These are phyloP conservation scores for Steinernema scapterisci DNA, from an alignment of 2,888 invertebrate species.

Conservation along the genomic window DNA sequence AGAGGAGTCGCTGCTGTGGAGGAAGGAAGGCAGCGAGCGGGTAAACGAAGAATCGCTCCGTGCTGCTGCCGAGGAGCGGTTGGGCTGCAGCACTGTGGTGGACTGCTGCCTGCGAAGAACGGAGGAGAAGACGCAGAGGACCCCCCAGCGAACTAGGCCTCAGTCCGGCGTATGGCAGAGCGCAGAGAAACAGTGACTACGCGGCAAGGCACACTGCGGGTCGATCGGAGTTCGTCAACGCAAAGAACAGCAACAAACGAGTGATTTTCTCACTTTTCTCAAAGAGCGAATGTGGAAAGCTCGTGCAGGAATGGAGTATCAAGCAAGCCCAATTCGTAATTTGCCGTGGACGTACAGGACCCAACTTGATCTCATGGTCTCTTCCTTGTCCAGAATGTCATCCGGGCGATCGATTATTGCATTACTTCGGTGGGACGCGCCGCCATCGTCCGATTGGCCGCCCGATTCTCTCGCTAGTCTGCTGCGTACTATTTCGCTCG, in stretches of 20 bases:
- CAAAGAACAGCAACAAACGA: background rate
- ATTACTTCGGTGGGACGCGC: background rate
- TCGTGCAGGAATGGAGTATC: background rate
- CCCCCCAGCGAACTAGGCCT: background rate
- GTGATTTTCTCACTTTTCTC: background rate
- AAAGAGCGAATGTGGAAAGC: background rate
- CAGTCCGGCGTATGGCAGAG: background rate
- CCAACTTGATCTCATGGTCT: too few species aligned
- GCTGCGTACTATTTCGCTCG: constrained; percentile 2
- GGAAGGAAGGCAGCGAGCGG: background rate
- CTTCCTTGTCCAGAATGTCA: background rate
- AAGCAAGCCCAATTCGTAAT: background rate
- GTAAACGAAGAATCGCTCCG: constrained; percentile 1
- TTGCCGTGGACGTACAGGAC: background rate
- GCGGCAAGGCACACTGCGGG: background rate
- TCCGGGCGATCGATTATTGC: background rate
- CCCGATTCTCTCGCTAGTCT: constrained; percentile 12
- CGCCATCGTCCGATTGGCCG: constrained; percentile 5
- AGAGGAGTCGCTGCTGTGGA: background rate
- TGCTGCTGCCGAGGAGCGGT: background rate
- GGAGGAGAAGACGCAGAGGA: constrained; percentile 6
- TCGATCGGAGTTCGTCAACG: background rate
- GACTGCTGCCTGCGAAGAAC: background rate
- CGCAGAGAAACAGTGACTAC: constrained; percentile 10
- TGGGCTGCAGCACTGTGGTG: constrained; percentile 1